Percentiles rank a stretch among this genome's conserved stretches.
Conservation (phyloP, 2,888 invertebrate genomes). For the Dimorphilus gyrociliatus region DNA sequence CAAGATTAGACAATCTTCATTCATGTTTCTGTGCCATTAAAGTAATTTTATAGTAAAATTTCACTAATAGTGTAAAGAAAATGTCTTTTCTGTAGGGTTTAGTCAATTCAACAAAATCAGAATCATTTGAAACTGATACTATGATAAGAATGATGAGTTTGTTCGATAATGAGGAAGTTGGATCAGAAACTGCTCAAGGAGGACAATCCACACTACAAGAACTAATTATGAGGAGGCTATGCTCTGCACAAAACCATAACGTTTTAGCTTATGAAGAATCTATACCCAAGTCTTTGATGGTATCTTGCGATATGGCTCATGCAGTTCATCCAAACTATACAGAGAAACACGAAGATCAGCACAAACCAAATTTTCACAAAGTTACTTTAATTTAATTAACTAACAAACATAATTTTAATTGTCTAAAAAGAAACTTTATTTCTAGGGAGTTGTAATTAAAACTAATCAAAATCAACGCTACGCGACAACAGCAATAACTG, state of each 20-base stretch:
- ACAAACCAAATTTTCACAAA: conserved; percentile 31
- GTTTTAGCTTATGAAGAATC: conserved; percentile 38
- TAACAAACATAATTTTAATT: too few relatives aligned
- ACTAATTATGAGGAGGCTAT: conserved; percentile 36
- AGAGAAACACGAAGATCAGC: conserved; percentile 38
- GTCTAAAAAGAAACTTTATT: too few relatives aligned
- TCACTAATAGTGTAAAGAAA: too few relatives aligned
- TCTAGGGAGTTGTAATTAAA: conserved; percentile 34
- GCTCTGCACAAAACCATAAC: conserved; percentile 12
- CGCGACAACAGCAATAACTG: conserved; percentile 40
- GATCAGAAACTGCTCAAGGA: conserved; percentile 40
- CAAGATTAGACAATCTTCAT: conserved; percentile 41
- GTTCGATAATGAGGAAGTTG: conserved; percentile 43
- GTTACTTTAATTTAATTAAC: conserved; percentile 10
- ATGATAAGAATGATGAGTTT: conserved; percentile 39
- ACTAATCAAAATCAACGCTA: conserved; percentile 42
- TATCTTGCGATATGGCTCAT: conserved; percentile 39
- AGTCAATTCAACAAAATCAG: conserved; percentile 26
- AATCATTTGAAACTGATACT: conserved; percentile 24
- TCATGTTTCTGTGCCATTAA: conserved; percentile 38
- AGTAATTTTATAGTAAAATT: too few relatives aligned
- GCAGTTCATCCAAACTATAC: conserved; percentile 41
- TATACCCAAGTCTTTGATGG: conserved; percentile 39
- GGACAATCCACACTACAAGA: conserved; percentile 39
- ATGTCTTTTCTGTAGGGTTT: conserved; percentile 36